Evolutionary conservation across 2,888 invertebrate genomes (phyloP).

Genomic region (Blomia tropicalis): DNA sequence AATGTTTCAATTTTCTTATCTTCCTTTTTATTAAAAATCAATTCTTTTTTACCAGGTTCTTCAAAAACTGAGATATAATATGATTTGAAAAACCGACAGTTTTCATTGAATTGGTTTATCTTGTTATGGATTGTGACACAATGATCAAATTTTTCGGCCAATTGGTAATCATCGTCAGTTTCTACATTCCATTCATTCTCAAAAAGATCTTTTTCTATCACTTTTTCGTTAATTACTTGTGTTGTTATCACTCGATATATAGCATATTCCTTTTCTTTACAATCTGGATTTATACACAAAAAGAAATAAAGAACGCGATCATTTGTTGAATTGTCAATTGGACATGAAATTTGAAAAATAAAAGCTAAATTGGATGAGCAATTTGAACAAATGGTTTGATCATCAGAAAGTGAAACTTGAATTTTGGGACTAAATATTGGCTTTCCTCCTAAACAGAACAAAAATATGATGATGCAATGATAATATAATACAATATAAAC

Average conservation of each 20-base stretch:
- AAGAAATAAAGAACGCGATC: slow-evolving; percentile 23
- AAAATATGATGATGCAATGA: background rate
- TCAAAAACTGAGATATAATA: slow-evolving; percentile 22
- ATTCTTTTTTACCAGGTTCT: background rate
- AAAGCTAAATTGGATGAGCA: slow-evolving; percentile 9
- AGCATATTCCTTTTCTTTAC: slow-evolving; percentile 12
- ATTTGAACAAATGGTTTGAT: slow-evolving; percentile 6
- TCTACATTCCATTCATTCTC: background rate
- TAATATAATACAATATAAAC: too few relatives aligned
- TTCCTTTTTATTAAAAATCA: slow-evolving; percentile 13
- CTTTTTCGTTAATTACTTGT: background rate
- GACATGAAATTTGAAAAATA: slow-evolving; percentile 24
- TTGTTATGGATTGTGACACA: background rate
- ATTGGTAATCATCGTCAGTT: slow-evolving; percentile 14
- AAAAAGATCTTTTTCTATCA: background rate
- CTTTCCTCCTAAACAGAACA: slow-evolving; percentile 16
- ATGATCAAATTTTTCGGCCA: background rate
- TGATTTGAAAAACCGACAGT: slow-evolving; percentile 10
- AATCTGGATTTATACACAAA: slow-evolving; percentile 18
- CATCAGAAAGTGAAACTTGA: background rate
- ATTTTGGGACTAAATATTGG: slow-evolving; percentile 17
- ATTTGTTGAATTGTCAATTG: slow-evolving; percentile 17
- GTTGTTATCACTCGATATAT: slow-evolving; percentile 7
- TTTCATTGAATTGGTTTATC: background rate
- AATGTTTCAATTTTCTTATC: slow-evolving; percentile 14